These are phyloP conservation scores for Acrossocheilus fasciatus DNA, from an alignment of 2,797 vertebrate genomes.

Conservation along the genomic window DNA sequence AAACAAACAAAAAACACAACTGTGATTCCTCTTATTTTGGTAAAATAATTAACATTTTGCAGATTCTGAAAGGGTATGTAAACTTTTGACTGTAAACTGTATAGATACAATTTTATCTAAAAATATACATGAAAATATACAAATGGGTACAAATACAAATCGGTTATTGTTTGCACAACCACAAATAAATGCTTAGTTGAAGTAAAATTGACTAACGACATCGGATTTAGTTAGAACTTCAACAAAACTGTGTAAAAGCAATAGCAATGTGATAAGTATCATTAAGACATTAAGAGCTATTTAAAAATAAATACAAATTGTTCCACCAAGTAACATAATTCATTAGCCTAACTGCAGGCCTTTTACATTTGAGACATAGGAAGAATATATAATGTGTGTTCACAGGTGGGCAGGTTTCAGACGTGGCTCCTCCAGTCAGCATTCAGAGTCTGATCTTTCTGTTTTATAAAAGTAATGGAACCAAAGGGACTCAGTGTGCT, in stretches of 20 bases:
- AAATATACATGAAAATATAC: too few relatives aligned
- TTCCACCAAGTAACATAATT: neutral
- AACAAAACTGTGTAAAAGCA: neutral
- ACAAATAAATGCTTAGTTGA: too few relatives aligned
- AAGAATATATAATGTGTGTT: neutral
- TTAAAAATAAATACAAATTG: neutral
- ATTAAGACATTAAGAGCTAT: neutral
- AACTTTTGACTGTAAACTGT: too few relatives aligned
- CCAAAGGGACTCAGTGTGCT: neutral
- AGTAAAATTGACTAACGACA: too few relatives aligned
- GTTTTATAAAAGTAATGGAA: constrained; percentile 11
- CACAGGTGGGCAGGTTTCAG: neutral
- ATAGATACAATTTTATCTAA: too few relatives aligned
- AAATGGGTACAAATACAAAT: too few relatives aligned
- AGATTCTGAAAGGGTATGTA: too few relatives aligned
- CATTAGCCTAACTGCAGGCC: neutral
- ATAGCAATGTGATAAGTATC: neutral
- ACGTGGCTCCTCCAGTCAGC: neutral
- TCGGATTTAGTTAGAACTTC: neutral
- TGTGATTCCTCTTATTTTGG: too few relatives aligned
- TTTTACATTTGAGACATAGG: neutral
- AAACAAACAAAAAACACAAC: too few relatives aligned
- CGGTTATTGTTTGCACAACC: too few relatives aligned
- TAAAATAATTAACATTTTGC: too few relatives aligned
- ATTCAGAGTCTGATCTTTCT: constrained; percentile 6